Conservation (phyloP, 2,113 vertebrate genomes). For the Notiomystis cincta region DNA sequence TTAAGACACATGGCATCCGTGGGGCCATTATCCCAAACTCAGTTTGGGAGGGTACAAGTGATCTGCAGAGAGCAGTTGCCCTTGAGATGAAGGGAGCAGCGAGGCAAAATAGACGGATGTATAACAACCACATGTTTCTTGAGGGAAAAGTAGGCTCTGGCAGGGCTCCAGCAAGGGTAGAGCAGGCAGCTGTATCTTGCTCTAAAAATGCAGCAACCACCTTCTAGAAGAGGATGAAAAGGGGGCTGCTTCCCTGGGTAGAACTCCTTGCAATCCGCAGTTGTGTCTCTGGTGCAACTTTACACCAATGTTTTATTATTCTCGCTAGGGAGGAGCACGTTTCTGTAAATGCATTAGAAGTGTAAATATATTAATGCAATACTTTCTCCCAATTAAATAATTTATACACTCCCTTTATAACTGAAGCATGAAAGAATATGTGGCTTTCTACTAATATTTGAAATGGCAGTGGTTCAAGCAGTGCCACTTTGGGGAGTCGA, state of each 20-base stretch:
- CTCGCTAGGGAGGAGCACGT: slow-evolving; percentile 35
- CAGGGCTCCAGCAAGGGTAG: slow-evolving; percentile 56
- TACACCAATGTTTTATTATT: slow-evolving; percentile 7
- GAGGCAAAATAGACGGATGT: background rate
- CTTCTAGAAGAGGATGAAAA: background rate
- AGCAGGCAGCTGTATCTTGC: slow-evolving; percentile 18
- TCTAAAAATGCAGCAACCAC: slow-evolving; percentile 17
- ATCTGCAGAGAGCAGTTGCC: slow-evolving; percentile 72
- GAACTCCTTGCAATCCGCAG: background rate
- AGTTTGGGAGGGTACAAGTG: slow-evolving; percentile 54
- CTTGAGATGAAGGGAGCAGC: slow-evolving; percentile 58
- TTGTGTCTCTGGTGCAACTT: background rate
- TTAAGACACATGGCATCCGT: slow-evolving; percentile 45
- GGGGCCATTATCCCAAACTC: slow-evolving; percentile 60
- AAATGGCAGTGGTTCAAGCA: slow-evolving; percentile 50
- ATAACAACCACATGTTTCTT: slow-evolving; percentile 37
- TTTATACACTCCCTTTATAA: slow-evolving; percentile 56
- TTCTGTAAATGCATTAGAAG: slow-evolving; percentile 55
- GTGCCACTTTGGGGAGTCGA: background rate
- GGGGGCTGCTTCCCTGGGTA: background rate
- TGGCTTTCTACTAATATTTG: slow-evolving; percentile 60
- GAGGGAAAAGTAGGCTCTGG: slow-evolving; percentile 52
- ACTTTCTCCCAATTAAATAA: slow-evolving; percentile 68
- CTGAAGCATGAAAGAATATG: slow-evolving; percentile 39
- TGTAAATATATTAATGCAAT: slow-evolving; percentile 75